Evolutionary conservation across 1,140 invertebrate genomes (phyloP).

Genomic region (Bombus pascuorum): DNA sequence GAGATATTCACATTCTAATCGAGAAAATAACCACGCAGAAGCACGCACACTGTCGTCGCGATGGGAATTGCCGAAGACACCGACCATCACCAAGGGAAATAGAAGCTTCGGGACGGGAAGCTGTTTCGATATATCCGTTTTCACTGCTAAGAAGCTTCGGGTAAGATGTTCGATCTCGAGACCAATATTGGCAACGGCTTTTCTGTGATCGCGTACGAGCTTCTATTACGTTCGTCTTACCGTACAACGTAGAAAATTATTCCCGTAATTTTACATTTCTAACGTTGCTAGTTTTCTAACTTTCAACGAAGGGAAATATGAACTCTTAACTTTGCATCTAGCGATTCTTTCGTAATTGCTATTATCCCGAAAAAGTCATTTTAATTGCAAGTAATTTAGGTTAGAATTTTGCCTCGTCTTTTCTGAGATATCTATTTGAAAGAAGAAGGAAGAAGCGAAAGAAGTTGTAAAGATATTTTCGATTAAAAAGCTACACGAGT

Average conservation of each 20-base stretch:
- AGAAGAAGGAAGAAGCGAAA: too few relatives aligned
- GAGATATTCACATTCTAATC: constrained; percentile 21
- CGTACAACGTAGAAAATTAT: constrained; percentile 11
- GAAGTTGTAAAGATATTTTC: too few relatives aligned
- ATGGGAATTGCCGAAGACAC: background rate
- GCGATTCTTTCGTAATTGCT: too few relatives aligned
- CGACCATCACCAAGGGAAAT: constrained; percentile 33
- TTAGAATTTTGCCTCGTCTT: too few relatives aligned
- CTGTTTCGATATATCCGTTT: constrained; percentile 47
- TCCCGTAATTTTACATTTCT: constrained; percentile 7
- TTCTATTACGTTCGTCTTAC: constrained; percentile 16
- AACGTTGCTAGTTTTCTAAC: too few relatives aligned
- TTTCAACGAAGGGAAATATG: too few relatives aligned
- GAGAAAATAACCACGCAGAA: background rate
- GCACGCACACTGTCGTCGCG: background rate
- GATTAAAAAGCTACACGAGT: too few relatives aligned
- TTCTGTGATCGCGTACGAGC: background rate
- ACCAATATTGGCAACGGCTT: constrained; percentile 41
- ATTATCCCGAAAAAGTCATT: too few relatives aligned
- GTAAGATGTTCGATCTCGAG: constrained; percentile 38
- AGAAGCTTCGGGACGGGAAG: constrained; percentile 2
- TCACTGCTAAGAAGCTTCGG: constrained; percentile 34
- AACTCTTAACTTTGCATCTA: too few relatives aligned
- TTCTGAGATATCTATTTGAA: too few relatives aligned
- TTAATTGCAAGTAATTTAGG: too few relatives aligned